Conservation (phyloP, 2,797 vertebrate species). For the Dryobates pubescens region DNA sequence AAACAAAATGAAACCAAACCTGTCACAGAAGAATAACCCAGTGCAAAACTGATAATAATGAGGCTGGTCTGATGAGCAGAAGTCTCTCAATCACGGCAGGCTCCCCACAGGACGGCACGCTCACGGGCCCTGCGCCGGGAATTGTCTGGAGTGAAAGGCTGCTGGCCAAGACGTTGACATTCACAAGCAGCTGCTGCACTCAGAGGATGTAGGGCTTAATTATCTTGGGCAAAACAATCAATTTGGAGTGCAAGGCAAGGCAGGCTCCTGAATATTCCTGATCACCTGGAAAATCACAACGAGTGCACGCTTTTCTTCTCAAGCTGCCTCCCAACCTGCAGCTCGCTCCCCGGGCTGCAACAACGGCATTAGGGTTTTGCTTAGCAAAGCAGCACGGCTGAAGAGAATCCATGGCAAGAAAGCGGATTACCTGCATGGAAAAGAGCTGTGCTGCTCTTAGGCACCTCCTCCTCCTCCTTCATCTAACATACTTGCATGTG, state of each 20-base stretch:
- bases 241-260: slow-evolving; percentile 40
- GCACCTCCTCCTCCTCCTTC: not conserved
- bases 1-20: slow-evolving; percentile 51
- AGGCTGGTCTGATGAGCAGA: slow-evolving; percentile 47
- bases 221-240: slow-evolving; percentile 57
- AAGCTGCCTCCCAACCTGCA: slow-evolving; percentile 10
- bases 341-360: slow-evolving; percentile 24
- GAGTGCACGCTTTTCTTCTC: slow-evolving; percentile 26
- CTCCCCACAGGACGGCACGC: slow-evolving; percentile 44
- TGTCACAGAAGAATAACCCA: slow-evolving; percentile 57
- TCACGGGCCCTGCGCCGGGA: slow-evolving; percentile 15
- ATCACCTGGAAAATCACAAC: slow-evolving; percentile 57
- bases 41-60: slow-evolving; percentile 36
- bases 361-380: slow-evolving; percentile 33
- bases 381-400: slow-evolving; percentile 8
- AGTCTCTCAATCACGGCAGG: slow-evolving; percentile 48
- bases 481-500: not conserved
- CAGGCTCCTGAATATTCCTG: slow-evolving; percentile 46
- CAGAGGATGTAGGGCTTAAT: slow-evolving; percentile 53
- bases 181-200: slow-evolving; percentile 47
- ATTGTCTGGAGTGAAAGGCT: slow-evolving; percentile 57
- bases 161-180: slow-evolving; percentile 57
- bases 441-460: not conserved
- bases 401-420: slow-evolving; percentile 30
- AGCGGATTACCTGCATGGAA: slow-evolving; percentile 11